phyloP scores from a whole-genome alignment of 2,888 invertebrate genomes.

The Thalpophila matura region DNA sequence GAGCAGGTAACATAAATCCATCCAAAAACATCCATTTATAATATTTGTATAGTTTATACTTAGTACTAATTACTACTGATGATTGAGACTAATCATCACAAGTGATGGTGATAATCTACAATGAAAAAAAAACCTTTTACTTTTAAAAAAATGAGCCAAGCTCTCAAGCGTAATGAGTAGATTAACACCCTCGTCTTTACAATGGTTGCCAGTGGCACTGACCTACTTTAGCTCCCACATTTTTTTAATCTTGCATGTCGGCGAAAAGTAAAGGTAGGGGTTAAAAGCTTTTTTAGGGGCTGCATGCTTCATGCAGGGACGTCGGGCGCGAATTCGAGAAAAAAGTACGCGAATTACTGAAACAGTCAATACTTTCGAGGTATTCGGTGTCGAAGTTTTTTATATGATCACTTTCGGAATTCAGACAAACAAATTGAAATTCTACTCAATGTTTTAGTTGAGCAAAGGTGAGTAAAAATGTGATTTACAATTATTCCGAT shows the following conservation, averaged over 20 bases:
- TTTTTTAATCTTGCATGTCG: constrained; percentile 39
- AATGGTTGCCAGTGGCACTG: constrained; percentile 32
- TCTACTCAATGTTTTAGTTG: no score
- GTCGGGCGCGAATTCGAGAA: not conserved
- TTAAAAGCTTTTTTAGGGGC: constrained; percentile 43
- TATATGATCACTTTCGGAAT: not conserved
- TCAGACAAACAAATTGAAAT: no score
- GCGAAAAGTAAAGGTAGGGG: constrained; percentile 24
- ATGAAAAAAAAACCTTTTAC: not conserved
- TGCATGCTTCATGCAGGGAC: constrained; percentile 5
- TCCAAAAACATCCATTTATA: no score
- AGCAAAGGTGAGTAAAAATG: no score
- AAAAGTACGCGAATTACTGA: constrained; percentile 1
- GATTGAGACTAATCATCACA: not conserved
- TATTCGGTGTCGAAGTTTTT: not conserved
- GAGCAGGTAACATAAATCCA: no score
- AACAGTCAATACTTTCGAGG: not conserved
- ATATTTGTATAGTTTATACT: no score
- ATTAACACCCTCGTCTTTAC: constrained; percentile 40
- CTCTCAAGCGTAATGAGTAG: constrained; percentile 34
- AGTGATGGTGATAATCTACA: not conserved
- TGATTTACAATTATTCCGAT: no score
- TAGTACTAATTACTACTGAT: no score
- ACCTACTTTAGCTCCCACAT: constrained; percentile 37
- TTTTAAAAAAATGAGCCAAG: constrained; percentile 7